phyloP scores from a whole-genome alignment of 2,113 vertebrate species.

The Peromyscus polionotus region DNA sequence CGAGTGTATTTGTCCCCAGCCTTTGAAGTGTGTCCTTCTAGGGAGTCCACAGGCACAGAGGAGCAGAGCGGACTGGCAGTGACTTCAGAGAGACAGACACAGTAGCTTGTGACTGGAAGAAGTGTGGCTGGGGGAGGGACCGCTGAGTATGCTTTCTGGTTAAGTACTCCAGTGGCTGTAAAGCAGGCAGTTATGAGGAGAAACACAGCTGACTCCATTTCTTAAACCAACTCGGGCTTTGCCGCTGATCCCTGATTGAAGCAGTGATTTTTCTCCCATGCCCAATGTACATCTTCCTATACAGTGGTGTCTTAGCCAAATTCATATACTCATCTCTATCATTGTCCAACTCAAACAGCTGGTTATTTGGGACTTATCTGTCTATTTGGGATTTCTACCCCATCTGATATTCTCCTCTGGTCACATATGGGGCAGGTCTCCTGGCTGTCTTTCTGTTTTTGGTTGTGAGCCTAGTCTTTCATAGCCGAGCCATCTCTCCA shows the following conservation, averaged over 20 bases:
- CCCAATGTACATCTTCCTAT: neutral
- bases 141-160: neutral
- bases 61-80: neutral
- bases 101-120: neutral
- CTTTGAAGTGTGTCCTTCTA: neutral
- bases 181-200: neutral
- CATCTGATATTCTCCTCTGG: neutral
- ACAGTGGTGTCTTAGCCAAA: neutral
- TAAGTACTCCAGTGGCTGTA: neutral
- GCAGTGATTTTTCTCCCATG: neutral
- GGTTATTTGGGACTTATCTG: neutral
- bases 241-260: neutral
- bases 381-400: neutral
- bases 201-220: neutral
- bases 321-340: neutral
- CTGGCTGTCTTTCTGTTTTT: neutral
- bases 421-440: neutral
- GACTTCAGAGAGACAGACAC: neutral
- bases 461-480: neutral
- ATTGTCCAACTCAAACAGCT: neutral
- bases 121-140: neutral
- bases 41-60: neutral
- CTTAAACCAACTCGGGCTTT: neutral
- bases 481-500: neutral
- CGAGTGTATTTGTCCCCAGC: neutral